Conservation (phyloP, 2,797 vertebrate species). For the Anniella stebbinsi region DNA sequence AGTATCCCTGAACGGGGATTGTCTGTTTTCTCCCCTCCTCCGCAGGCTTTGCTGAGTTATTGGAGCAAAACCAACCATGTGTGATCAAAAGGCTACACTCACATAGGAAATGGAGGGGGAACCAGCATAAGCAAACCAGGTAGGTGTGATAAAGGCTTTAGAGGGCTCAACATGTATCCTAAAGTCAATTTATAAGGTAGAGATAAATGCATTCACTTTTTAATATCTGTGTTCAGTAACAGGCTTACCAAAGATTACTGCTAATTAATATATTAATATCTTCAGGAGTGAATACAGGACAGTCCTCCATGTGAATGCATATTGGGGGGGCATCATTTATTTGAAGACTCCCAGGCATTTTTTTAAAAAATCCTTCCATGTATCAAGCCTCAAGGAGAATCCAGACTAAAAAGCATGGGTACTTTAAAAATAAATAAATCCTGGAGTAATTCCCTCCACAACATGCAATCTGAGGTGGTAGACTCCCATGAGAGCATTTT, state of each 20-base stretch:
- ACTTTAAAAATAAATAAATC: background rate
- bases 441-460: background rate
- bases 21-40: too few relatives aligned
- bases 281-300: background rate
- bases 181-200: background rate
- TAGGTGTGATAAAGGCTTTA: too few relatives aligned
- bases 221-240: background rate
- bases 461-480: background rate
- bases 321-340: background rate
- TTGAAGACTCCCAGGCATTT: background rate
- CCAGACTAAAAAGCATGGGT: background rate
- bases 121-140: too few relatives aligned
- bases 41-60: too few relatives aligned
- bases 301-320: background rate
- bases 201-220: background rate
- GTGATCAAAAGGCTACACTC: too few relatives aligned
- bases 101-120: too few relatives aligned
- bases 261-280: background rate
- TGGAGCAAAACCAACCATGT: too few relatives aligned
- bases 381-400: background rate
- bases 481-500: background rate
- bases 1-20: too few relatives aligned
- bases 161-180: background rate
- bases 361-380: too few relatives aligned
- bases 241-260: background rate